phyloP scores from a whole-genome alignment of 2,888 invertebrate species.

The Hypena proboscidalis region DNA sequence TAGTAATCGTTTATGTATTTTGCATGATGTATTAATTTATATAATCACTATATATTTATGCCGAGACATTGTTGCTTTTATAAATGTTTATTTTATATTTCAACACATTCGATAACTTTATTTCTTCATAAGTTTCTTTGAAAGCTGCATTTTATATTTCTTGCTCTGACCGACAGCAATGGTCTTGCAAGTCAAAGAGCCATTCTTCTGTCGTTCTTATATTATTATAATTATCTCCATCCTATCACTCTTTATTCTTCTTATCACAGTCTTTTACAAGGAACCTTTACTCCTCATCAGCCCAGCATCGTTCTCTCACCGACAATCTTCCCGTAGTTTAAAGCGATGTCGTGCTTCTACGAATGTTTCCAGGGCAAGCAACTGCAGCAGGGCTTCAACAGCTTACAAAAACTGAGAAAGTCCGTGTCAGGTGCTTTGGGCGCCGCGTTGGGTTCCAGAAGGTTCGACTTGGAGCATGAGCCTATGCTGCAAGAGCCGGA shows the following conservation, averaged over 20 bases:
- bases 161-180: too few species aligned
- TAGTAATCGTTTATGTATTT: too few species aligned
- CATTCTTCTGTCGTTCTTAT: too few species aligned
- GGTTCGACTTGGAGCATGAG: slow-evolving; percentile 81
- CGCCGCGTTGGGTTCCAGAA: slow-evolving; percentile 79
- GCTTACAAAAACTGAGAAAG: slow-evolving; percentile 89
- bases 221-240: too few species aligned
- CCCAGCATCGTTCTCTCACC: slow-evolving; percentile 33
- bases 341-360: slow-evolving; percentile 83
- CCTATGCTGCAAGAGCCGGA: slow-evolving; percentile 79
- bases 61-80: too few species aligned
- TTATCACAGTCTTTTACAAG: not conserved
- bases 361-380: slow-evolving; percentile 84
- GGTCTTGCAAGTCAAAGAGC: too few species aligned
- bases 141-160: too few species aligned
- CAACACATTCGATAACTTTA: too few species aligned
- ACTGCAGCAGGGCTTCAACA: slow-evolving; percentile 85
- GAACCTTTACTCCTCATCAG: slow-evolving; percentile 79
- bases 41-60: too few species aligned
- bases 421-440: slow-evolving; percentile 88
- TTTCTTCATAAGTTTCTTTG: too few species aligned
- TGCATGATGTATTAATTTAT: too few species aligned
- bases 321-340: slow-evolving; percentile 72
- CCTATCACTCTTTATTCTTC: not conserved
- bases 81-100: too few species aligned